Percentiles rank a stretch among this genome's conserved stretches.
Evolutionary conservation across 2,888 invertebrate genomes (phyloP).

Genomic region (Epirrita christyi): DNA sequence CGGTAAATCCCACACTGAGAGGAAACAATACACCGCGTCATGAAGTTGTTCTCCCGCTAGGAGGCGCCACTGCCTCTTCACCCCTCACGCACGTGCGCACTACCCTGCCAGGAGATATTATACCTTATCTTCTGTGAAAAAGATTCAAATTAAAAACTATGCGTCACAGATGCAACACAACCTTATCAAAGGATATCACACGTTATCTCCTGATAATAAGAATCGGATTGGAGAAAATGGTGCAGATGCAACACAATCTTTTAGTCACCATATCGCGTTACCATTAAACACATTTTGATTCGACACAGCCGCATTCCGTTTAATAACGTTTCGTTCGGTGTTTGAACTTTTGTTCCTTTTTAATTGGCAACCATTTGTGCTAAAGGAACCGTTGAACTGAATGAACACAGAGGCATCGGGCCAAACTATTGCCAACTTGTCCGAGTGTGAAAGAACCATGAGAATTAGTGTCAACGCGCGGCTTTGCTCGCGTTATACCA

Average conservation of each 20-base stretch:
- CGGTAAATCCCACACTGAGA: slow-evolving; percentile 77
- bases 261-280: slow-evolving; percentile 72
- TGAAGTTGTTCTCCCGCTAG: slow-evolving; percentile 79
- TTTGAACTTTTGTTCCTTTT: slow-evolving; percentile 81
- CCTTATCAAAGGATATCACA: slow-evolving; percentile 58
- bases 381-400: too few species aligned
- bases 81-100: slow-evolving; percentile 77
- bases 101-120: slow-evolving; percentile 57
- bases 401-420: too few species aligned
- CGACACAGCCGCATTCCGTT: slow-evolving; percentile 63
- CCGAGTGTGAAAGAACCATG: too few species aligned
- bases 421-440: too few species aligned
- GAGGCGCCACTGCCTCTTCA: slow-evolving; percentile 70
- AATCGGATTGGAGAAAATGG: slow-evolving; percentile 47
- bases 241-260: slow-evolving; percentile 60
- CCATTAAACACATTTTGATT: slow-evolving; percentile 73
- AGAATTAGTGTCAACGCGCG: too few species aligned
- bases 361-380: not conserved
- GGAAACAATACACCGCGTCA: slow-evolving; percentile 79
- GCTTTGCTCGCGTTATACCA: too few species aligned
- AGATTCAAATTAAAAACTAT: slow-evolving; percentile 50
- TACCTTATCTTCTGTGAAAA: slow-evolving; percentile 57
- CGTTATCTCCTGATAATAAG: slow-evolving; percentile 60
- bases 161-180: slow-evolving; percentile 50
- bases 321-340: slow-evolving; percentile 69